Evolutionary conservation across 2,797 vertebrate genomes (phyloP), one percentile per base, ranked within the genome.

Genomic region (Trachurus trachurus): DNA sequence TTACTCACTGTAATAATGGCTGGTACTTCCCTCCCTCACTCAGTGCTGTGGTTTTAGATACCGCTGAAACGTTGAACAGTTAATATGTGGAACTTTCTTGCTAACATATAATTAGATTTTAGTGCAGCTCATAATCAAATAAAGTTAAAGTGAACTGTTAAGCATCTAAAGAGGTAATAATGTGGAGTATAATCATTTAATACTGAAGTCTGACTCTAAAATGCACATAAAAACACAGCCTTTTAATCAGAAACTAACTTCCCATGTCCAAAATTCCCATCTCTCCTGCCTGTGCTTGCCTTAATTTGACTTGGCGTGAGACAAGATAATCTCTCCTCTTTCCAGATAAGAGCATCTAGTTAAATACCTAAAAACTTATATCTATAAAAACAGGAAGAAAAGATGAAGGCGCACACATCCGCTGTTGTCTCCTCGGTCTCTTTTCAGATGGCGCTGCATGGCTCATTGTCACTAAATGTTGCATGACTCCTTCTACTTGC

Each of bases 401-500:
- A 29, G 37, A 2, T n/a, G 3, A 26, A 65, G 1, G 15, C 16
- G 17, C 5, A 47, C 45, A 57, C 40, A 68, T 71, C 54, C 13
- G 8, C 39, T 19, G 26, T 45, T 1, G 50, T 81, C 69, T 71
- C 21, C 17, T 75, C 42, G 0, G 9, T 78, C 72, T 69, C 63
- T 53, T 74, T 66, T 80, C 71, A 70, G 72, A 56, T 29, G 50
- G 34, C 45, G 54, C 17, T 78, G 65, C 83, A 86, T 16, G 87
- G 82, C 84, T 89, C 82, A 77, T 86, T 91, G 88, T 88, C 74
- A 61, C 81, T 78, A 86, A 92, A 89, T 83, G 87, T 90, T 89
- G 86, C 84, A 83, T 90, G 89, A 88, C 89, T 86, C 69, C 87
- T 76, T 87, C 82, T 64, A 81, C 71, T 88, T 69, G 61, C 66